Conservation (phyloP, 2,113 vertebrate genomes). For the Clarias gariepinus region DNA sequence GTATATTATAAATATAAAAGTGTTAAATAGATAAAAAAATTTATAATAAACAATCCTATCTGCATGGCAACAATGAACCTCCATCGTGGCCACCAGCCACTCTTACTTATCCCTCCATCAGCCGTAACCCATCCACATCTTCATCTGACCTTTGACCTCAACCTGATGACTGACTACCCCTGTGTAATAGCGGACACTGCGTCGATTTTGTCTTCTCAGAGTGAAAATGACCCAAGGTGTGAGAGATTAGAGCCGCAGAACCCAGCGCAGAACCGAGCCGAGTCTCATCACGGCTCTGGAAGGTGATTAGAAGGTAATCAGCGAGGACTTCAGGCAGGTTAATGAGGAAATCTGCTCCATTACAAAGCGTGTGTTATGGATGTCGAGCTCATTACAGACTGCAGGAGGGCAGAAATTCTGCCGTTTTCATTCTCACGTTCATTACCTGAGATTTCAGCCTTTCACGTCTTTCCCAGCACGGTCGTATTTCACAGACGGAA, state of each 20-base stretch:
- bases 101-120: background rate
- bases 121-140: background rate
- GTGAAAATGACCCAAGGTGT: background rate
- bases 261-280: background rate
- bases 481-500: conserved; percentile 2
- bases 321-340: conserved; percentile 45
- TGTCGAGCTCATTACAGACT: conserved; percentile 47
- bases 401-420: conserved; percentile 34
- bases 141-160: conserved; percentile 8
- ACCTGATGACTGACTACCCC: background rate
- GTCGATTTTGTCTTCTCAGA: background rate
- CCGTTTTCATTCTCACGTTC: conserved; percentile 24
- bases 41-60: background rate
- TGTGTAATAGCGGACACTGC: background rate
- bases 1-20: no score
- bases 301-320: conserved; percentile 45
- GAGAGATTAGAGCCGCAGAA: conserved; percentile 13
- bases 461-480: background rate
- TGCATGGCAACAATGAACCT: background rate
- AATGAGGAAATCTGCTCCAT: conserved; percentile 50
- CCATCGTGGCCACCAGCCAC: background rate
- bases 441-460: conserved; percentile 38
- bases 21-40: no score
- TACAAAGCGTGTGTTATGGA: conserved; percentile 48
- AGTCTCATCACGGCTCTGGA: conserved; percentile 39